Evolutionary conservation across 35 echinoderm and acorn worm species (phyloP).

Genomic region (Anneissia japonica): DNA sequence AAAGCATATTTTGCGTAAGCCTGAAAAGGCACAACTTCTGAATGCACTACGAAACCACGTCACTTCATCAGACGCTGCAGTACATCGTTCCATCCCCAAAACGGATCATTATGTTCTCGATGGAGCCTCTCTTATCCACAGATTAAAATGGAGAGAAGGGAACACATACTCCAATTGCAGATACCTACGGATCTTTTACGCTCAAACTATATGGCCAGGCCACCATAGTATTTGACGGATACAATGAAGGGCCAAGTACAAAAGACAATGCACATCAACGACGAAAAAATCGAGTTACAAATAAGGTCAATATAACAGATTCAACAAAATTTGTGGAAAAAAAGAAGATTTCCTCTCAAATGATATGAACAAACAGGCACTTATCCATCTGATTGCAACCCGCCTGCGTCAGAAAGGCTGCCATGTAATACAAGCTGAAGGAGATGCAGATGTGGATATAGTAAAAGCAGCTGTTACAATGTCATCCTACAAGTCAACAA

Average conservation of each 20-base stretch:
- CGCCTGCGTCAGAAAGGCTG: not conserved
- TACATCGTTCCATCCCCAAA: too few relatives aligned
- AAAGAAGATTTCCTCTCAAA: conserved; percentile 1
- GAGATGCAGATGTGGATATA: too few relatives aligned
- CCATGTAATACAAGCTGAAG: too few relatives aligned
- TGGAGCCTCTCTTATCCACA: too few relatives aligned
- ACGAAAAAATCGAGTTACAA: not conserved
- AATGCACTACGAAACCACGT: not conserved
- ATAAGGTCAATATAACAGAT: not conserved
- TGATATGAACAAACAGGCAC: conserved; percentile 1
- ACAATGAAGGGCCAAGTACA: not conserved
- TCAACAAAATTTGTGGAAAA: not conserved
- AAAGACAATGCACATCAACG: not conserved
- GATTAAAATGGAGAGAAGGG: not conserved
- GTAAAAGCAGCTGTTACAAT: too few relatives aligned
- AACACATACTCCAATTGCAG: too few relatives aligned
- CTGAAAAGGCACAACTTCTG: too few relatives aligned
- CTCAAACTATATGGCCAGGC: too few relatives aligned
- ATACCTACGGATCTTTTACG: too few relatives aligned
- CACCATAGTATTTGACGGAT: too few relatives aligned
- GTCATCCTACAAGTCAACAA: too few relatives aligned
- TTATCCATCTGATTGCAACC: not conserved
- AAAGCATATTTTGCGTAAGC: too few relatives aligned
- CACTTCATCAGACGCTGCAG: not conserved
- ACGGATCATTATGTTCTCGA: not conserved